These are phyloP conservation scores for Cephonodes hylas DNA, from an alignment of 2,888 invertebrate genomes.

Conservation along the genomic window DNA sequence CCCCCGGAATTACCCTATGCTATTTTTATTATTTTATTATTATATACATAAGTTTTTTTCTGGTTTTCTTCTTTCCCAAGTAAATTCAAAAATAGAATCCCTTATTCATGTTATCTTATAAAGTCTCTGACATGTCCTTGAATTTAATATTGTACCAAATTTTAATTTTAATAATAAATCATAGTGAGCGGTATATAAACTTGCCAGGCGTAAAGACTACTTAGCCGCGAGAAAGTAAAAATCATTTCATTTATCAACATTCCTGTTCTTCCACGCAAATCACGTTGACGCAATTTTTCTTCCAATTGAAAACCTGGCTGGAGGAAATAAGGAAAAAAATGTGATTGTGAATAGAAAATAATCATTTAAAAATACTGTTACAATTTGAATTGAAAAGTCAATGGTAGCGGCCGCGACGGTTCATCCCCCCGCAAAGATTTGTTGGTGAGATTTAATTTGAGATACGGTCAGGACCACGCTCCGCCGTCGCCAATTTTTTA, in stretches of 20 bases:
- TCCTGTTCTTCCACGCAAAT: background rate
- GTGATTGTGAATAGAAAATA: background rate
- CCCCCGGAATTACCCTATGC: no score
- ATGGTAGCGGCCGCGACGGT: conserved; percentile 49
- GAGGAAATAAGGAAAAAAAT: background rate
- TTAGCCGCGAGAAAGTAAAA: background rate
- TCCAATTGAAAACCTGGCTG: background rate
- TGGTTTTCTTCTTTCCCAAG: no score
- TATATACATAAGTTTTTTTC: no score
- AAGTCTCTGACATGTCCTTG: no score
- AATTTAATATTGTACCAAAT: background rate
- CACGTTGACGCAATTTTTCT: background rate
- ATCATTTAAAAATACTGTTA: background rate
- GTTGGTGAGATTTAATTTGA: conserved; percentile 78
- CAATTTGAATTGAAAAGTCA: conserved; percentile 14
- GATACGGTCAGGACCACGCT: conserved; percentile 72
- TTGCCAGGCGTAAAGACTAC: background rate
- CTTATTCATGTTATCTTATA: no score
- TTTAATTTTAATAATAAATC: background rate
- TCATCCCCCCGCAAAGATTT: conserved; percentile 71
- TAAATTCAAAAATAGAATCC: no score
- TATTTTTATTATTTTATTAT: no score
- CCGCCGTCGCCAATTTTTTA: conserved; percentile 69
- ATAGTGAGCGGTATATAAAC: background rate
- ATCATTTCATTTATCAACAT: background rate